These are phyloP conservation scores for Callopanchax toddi DNA, from an alignment of 2,113 vertebrate species.

Conservation along the genomic window DNA sequence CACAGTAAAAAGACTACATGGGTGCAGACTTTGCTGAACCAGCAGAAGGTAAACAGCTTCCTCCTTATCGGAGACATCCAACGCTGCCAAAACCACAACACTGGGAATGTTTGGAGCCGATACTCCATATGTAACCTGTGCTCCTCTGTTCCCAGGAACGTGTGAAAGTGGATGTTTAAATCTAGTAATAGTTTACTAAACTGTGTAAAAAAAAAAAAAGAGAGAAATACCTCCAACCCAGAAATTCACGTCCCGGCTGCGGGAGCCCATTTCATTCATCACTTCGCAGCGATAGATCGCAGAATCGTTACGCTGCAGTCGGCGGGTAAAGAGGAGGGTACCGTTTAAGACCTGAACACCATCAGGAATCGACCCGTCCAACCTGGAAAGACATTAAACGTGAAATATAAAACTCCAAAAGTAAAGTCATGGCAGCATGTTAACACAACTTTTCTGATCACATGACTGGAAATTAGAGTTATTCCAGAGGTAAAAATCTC, in stretches of 20 bases:
- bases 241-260: conserved; percentile 86
- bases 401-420: not conserved
- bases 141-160: conserved; percentile 62
- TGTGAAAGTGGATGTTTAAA: conserved; percentile 51
- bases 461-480: conserved; percentile 21
- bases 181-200: not conserved
- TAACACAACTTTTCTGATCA: not conserved
- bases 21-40: conserved; percentile 29
- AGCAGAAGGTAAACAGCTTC: conserved; percentile 48
- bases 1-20: conserved; percentile 37
- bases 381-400: conserved; percentile 73
- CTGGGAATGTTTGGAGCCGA: conserved; percentile 55
- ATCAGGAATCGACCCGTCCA: conserved; percentile 88
- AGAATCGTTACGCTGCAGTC: conserved; percentile 89
- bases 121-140: conserved; percentile 56
- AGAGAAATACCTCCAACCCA: conserved; percentile 85
- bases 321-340: conserved; percentile 87
- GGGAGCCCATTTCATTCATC: conserved; percentile 87
- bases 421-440: too few species aligned
- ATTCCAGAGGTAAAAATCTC: conserved; percentile 18
- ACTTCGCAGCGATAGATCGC: conserved; percentile 92
- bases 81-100: conserved; percentile 69
- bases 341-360: conserved; percentile 86
- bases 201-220: not conserved
- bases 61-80: conserved; percentile 61